phyloP scores from a whole-genome alignment of 30 jellyfish, hydroid and myxozoan species.

The Mastigias papua region DNA sequence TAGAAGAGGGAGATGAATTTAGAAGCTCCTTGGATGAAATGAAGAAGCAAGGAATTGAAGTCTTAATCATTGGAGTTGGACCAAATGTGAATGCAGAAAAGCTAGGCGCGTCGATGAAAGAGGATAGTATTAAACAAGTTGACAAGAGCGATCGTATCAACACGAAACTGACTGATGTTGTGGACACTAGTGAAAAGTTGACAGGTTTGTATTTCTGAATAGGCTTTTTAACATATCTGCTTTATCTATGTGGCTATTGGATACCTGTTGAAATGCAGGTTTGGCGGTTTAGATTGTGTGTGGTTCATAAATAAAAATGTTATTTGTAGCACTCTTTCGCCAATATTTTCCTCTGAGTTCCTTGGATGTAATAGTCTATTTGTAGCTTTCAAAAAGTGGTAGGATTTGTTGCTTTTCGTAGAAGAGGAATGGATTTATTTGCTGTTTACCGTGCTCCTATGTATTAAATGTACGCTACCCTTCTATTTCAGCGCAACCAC shows the following conservation, averaged over 20 bases:
- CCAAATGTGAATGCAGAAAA: background rate
- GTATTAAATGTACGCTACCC: background rate
- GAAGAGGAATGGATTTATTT: no score
- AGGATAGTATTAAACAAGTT: background rate
- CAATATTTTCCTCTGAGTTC: no score
- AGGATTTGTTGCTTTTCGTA: no score
- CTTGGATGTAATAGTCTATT: no score
- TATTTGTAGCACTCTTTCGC: no score
- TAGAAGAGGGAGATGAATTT: background rate
- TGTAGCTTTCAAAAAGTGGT: no score
- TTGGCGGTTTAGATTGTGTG: no score
- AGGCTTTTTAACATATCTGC: background rate
- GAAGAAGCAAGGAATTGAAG: conserved; percentile 9
- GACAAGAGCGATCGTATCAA: background rate
- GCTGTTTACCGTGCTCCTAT: no score
- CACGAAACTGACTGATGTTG: background rate
- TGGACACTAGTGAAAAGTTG: conserved; percentile 18
- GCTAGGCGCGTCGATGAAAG: background rate
- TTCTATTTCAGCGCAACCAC: conserved; percentile 20
- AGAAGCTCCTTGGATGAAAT: conserved; percentile 5
- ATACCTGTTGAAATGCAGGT: no score
- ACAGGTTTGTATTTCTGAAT: conserved; percentile 19
- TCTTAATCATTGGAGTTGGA: conserved; percentile 19
- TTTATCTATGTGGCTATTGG: no score
- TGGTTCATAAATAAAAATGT: no score